These are phyloP conservation scores for Chelon auratus DNA, from an alignment of 2,797 vertebrate species.

Conservation along the genomic window DNA sequence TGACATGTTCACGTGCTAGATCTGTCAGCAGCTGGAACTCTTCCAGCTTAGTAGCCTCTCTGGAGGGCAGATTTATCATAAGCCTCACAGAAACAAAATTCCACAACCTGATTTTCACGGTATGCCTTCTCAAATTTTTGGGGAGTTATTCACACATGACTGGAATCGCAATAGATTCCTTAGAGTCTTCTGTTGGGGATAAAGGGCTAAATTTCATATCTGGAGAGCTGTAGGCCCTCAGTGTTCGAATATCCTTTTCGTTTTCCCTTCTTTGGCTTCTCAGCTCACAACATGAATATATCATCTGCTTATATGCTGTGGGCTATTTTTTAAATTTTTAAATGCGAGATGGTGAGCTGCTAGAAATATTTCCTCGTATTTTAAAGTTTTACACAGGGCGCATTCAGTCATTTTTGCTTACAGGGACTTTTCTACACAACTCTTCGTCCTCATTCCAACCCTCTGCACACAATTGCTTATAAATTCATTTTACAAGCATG, in stretches of 20 bases:
- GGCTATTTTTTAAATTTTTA: constrained; percentile 15
- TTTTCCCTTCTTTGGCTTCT: constrained; percentile 33
- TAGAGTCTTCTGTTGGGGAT: constrained; percentile 28
- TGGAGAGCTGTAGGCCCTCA: constrained; percentile 34
- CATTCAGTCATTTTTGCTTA: constrained; percentile 25
- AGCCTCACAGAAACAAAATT: constrained; percentile 48
- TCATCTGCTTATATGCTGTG: constrained; percentile 14
- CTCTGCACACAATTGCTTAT: constrained; percentile 32
- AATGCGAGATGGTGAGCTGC: constrained; percentile 9
- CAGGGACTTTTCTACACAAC: constrained; percentile 11
- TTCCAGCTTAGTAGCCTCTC: constrained; percentile 64
- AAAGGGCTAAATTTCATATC: constrained; percentile 49
- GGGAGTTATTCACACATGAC: constrained; percentile 34
- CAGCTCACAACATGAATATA: constrained; percentile 16
- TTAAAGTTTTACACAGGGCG: constrained; percentile 2
- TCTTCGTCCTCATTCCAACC: constrained; percentile 25
- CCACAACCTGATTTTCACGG: constrained; percentile 56
- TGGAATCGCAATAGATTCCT: constrained; percentile 43
- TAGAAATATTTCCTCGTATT: constrained; percentile 24
- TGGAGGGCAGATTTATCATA: constrained; percentile 63
- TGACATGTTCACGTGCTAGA: constrained; percentile 67
- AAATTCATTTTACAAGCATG: constrained; percentile 50
- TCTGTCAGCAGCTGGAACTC: constrained; percentile 64
- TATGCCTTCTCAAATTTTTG: constrained; percentile 46
- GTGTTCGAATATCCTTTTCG: constrained; percentile 41